Evolutionary conservation across 2,888 invertebrate genomes (phyloP), one percentile per base, ranked within the genome.

Genomic region (Macropis europaea): DNA sequence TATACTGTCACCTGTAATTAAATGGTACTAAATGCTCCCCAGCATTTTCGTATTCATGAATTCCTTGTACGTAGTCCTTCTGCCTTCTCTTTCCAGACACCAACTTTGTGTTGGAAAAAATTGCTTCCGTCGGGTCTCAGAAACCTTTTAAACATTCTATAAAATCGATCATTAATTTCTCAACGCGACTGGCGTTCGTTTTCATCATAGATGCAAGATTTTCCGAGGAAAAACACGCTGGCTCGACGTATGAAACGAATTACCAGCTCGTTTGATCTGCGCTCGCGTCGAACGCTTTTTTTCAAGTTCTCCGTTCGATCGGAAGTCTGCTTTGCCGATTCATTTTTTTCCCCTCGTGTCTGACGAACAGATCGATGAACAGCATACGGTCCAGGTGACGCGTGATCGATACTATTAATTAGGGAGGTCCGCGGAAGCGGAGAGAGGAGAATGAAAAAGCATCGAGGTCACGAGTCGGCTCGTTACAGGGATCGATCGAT

Each of bases 11-110:
- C n/a, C n/a, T n/a, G n/a, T n/a, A n/a, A n/a, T n/a, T n/a, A n/a
- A n/a, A n/a, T n/a, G n/a, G n/a, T n/a, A n/a, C n/a, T n/a, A n/a
- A n/a, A n/a, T n/a, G n/a, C n/a, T n/a, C n/a, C n/a, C n/a, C n/a
- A n/a, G 82, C 81, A 83, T 84, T 85, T 84, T 84, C 82, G 84
- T 83, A 84, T 84, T 85, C 85, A 85, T 85, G 85, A 84, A 84
- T 85, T 84, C 84, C 83, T 83, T 76, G 77, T 82, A 81, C 75
- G 77, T 73, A 74, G 73, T 40, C 72, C 60, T 67, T 42, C 64
- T 50, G 19, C 59, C 53, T 36, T 36, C 50, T 42, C n/a, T n/a
- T n/a, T n/a, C n/a, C n/a, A n/a, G n/a, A n/a, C n/a, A n/a, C n/a
- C n/a, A n/a, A n/a, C n/a, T n/a, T n/a, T n/a, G n/a, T n/a, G n/a